Percentiles rank a stretch among this genome's conserved stretches.
Conservation (phyloP, 1,140 invertebrate species). For the Trichonephila clavipes region DNA sequence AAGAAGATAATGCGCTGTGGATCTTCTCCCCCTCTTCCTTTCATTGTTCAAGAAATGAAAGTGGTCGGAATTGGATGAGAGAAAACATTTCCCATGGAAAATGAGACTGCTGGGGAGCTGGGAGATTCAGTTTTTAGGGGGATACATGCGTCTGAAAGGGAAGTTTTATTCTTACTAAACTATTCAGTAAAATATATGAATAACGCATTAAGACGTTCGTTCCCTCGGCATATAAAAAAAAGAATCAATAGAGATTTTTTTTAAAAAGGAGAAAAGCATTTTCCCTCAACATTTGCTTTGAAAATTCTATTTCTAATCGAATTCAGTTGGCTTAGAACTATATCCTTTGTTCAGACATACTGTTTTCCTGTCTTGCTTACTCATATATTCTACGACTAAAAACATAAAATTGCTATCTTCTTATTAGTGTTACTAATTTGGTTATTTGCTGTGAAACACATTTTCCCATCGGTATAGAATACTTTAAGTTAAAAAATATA, state of each 20-base stretch:
- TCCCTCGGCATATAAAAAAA: not conserved
- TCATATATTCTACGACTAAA: too few species aligned
- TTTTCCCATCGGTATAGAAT: too few species aligned
- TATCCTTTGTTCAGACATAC: not conserved
- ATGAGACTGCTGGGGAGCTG: not conserved
- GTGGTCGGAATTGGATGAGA: conserved; percentile 60
- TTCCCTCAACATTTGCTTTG: not conserved
- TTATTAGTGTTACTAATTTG: too few species aligned
- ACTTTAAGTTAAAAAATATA: too few species aligned
- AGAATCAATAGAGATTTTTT: too few species aligned
- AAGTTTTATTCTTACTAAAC: conserved; percentile 24
- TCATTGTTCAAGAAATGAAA: conserved; percentile 51
- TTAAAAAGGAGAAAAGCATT: not conserved
- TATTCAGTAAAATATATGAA: conserved; percentile 27
- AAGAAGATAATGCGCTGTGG: conserved; percentile 35
- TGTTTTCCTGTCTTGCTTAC: too few species aligned
- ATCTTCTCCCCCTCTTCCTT: conserved; percentile 16
- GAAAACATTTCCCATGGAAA: conserved; percentile 44
- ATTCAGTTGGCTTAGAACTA: not conserved
- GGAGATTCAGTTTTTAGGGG: conserved; percentile 45
- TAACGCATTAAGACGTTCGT: conserved; percentile 37
- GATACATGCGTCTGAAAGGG: not conserved
- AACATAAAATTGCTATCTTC: too few species aligned
- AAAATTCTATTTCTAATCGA: not conserved
- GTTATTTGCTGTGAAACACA: too few species aligned